Conservation (phyloP, 2,113 vertebrate genomes). For the Eolophus roseicapilla region DNA sequence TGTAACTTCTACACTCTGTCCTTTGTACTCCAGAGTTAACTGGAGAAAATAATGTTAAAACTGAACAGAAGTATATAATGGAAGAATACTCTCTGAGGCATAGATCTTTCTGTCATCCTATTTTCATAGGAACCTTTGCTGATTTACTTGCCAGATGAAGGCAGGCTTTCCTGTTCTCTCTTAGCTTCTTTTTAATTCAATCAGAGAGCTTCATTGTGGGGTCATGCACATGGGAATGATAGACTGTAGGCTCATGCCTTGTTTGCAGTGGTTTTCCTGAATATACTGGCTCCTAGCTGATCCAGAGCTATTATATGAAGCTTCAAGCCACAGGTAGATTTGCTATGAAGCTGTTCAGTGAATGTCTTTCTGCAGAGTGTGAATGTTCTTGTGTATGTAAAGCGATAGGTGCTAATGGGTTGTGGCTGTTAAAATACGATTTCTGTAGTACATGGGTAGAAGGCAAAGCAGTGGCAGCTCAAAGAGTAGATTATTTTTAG, state of each 20-base stretch:
- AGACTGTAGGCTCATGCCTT: not conserved
- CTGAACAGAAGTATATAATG: not conserved
- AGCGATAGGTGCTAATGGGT: not conserved
- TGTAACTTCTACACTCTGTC: not conserved
- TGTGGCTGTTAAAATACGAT: not conserved
- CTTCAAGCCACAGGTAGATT: not conserved
- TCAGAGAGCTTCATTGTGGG: not conserved
- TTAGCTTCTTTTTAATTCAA: not conserved
- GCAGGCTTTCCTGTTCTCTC: not conserved
- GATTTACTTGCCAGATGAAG: not conserved
- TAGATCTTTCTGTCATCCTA: not conserved
- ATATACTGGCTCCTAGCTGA: not conserved
- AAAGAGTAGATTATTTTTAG: not conserved
- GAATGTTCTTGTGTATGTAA: not conserved
- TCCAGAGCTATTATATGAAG: not conserved
- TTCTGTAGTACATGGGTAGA: not conserved
- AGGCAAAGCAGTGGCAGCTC: not conserved
- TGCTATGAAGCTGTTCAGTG: not conserved
- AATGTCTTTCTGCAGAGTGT: not conserved
- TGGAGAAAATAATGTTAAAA: not conserved
- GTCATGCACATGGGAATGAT: not conserved
- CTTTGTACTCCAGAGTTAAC: not conserved
- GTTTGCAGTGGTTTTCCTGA: not conserved
- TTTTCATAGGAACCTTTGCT: not conserved
- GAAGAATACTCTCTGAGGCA: not conserved